These are phyloP conservation scores for Ligdia adustata DNA, from an alignment of 2,888 invertebrate genomes.

Conservation along the genomic window DNA sequence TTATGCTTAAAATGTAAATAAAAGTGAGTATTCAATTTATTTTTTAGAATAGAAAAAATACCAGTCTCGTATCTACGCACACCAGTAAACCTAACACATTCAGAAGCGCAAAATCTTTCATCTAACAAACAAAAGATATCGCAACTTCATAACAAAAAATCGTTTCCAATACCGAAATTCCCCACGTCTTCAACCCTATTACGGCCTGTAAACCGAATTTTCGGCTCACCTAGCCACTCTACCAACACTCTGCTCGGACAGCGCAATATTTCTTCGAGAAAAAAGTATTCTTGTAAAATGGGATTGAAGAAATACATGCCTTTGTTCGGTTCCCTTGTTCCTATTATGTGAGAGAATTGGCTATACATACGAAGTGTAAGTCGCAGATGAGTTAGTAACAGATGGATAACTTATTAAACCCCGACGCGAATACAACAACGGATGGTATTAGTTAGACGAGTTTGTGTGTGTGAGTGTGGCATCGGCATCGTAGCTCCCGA, in stretches of 20 bases:
- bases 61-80: no score
- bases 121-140: no score
- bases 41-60: no score
- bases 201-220: not conserved
- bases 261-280: constrained; percentile 14
- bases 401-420: not conserved
- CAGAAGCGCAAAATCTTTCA: no score
- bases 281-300: constrained; percentile 12
- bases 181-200: not conserved
- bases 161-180: not conserved
- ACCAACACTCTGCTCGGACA: constrained; percentile 1
- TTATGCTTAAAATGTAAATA: no score
- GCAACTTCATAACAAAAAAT: not conserved
- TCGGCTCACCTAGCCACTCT: not conserved
- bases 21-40: no score
- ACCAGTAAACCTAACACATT: no score
- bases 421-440: no score
- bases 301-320: constrained; percentile 20
- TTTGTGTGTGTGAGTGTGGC: no score
- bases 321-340: constrained; percentile 13
- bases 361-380: not conserved
- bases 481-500: no score
- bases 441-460: no score
- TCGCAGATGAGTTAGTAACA: not conserved
- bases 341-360: constrained; percentile 12